phyloP scores from a whole-genome alignment of 2,888 invertebrate species.

The Venusia cambrica region DNA sequence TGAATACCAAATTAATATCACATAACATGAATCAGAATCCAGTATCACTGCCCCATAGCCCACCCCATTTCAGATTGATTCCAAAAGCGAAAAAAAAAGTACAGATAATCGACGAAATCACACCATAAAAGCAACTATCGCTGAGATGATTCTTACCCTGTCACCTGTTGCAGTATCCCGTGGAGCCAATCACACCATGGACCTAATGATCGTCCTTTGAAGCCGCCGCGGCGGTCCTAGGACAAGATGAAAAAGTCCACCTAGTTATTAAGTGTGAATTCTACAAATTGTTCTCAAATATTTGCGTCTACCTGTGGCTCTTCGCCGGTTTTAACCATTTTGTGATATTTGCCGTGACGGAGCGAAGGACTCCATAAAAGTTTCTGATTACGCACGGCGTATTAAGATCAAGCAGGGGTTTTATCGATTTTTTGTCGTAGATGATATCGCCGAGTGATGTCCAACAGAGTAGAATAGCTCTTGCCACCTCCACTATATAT shows the following conservation, averaged over 20 bases:
- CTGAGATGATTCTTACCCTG: slow-evolving; percentile 32
- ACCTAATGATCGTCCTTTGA: slow-evolving; percentile 68
- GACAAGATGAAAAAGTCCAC: slow-evolving; percentile 52
- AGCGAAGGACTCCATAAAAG: slow-evolving; percentile 64
- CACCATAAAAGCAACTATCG: slow-evolving; percentile 26
- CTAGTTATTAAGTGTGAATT: slow-evolving; percentile 79
- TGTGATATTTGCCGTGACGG: slow-evolving; percentile 67
- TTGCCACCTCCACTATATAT: no score
- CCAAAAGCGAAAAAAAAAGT: slow-evolving; percentile 3
- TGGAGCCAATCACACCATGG: slow-evolving; percentile 64
- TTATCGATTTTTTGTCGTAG: no score
- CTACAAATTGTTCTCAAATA: slow-evolving; percentile 79
- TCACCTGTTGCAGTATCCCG: slow-evolving; percentile 61
- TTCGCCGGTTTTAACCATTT: slow-evolving; percentile 49
- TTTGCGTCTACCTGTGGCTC: slow-evolving; percentile 77
- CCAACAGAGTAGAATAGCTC: no score
- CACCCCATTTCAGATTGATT: background rate
- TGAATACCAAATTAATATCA: no score
- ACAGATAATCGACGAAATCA: slow-evolving; percentile 16
- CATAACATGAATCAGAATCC: no score
- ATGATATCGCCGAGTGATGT: no score
- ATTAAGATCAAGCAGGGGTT: no score
- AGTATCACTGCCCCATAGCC: no score
- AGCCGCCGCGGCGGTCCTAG: slow-evolving; percentile 44
- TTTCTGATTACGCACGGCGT: slow-evolving; percentile 58